Percentiles rank a stretch among this genome's conserved stretches.
Evolutionary conservation across 2,797 vertebrate genomes (phyloP).

Genomic region (Syngnathus acus): DNA sequence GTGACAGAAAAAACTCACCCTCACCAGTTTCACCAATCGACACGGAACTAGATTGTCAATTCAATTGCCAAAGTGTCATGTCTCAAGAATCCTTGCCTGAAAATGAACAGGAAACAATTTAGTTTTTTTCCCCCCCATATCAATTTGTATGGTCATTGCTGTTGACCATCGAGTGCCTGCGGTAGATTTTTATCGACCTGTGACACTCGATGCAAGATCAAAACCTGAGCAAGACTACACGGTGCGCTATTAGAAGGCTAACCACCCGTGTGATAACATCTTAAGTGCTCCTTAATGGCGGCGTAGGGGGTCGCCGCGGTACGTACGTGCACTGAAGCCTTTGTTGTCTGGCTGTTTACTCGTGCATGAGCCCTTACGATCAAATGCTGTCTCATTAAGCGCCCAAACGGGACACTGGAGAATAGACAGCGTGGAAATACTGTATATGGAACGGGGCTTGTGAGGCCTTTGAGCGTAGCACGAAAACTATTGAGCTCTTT

Average conservation of each 20-base stretch:
- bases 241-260: conserved; percentile 49
- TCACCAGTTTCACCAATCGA: not conserved
- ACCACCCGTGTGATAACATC: conserved; percentile 38
- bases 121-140: not conserved
- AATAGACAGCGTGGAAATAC: not conserved
- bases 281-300: conserved; percentile 33
- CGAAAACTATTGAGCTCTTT: not conserved
- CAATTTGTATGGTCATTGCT: not conserved
- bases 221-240: conserved; percentile 43
- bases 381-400: conserved; percentile 7
- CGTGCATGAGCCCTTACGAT: not conserved
- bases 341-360: conserved; percentile 8
- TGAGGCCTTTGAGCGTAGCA: not conserved
- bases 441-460: not conserved
- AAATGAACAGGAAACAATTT: not conserved
- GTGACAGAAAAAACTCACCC: too few species aligned
- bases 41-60: not conserved
- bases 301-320: conserved; percentile 17
- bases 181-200: conserved; percentile 27
- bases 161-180: conserved; percentile 5
- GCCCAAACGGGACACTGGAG: not conserved
- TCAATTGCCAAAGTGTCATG: too few species aligned
- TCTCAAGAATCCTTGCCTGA: not conserved
- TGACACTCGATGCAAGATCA: conserved; percentile 32
- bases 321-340: conserved; percentile 10